Percentiles rank a stretch among this genome's conserved stretches.
These are phyloP conservation scores for Chymomyza amoena DNA, from an alignment of 2,888 invertebrate species.

Conservation along the genomic window DNA sequence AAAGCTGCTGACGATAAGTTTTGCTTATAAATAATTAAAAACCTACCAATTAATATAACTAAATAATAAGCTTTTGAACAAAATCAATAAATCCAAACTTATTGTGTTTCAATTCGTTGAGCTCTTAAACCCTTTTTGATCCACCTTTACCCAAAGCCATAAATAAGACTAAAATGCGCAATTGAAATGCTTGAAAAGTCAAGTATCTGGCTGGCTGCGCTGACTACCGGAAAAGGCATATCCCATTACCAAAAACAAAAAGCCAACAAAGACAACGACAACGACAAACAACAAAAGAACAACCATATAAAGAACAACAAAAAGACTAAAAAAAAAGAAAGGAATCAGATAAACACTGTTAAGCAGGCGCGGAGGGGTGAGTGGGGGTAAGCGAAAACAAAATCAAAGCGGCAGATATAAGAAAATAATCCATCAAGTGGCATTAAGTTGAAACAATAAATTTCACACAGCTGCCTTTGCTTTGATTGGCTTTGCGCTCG, in stretches of 20 bases:
- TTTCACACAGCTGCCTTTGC: conserved; percentile 52
- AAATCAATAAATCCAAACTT: conserved; percentile 22
- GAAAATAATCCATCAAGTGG: conserved; percentile 75
- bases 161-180: conserved; percentile 14
- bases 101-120: conserved; percentile 12
- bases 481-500: conserved; percentile 40
- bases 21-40: too few species aligned
- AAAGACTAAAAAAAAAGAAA: conserved; percentile 1
- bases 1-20: too few species aligned
- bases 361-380: neutral
- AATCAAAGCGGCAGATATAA: conserved; percentile 56
- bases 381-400: conserved; percentile 10
- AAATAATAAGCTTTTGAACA: neutral
- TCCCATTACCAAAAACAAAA: conserved; percentile 30
- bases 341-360: neutral
- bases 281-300: conserved; percentile 16
- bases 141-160: neutral
- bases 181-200: conserved; percentile 41
- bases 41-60: too few species aligned
- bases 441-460: conserved; percentile 74
- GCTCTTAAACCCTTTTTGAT: conserved; percentile 22
- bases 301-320: neutral
- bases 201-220: conserved; percentile 23
- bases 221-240: conserved; percentile 7
- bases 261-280: conserved; percentile 11